Percentiles rank a stretch among this genome's conserved stretches.
Evolutionary conservation across 1,140 invertebrate species (phyloP).

Genomic region (Drosophila tani): DNA sequence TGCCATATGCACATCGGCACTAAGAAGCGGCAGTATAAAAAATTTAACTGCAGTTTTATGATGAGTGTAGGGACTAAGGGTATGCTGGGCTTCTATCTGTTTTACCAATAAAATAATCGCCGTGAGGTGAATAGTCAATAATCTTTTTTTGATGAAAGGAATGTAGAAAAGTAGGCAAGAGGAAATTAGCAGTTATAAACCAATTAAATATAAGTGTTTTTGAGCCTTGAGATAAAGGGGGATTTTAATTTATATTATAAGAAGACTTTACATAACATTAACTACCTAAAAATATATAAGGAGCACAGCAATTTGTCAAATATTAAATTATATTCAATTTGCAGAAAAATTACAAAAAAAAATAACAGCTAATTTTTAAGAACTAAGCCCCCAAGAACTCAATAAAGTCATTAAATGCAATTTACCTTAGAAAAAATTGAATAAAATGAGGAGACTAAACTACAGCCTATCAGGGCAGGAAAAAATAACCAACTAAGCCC

Average conservation of each 20-base stretch:
- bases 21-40: slow-evolving; percentile 16
- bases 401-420: not conserved
- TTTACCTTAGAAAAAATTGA: slow-evolving; percentile 10
- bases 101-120: slow-evolving; percentile 3
- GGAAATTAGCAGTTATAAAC: not conserved
- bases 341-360: not conserved
- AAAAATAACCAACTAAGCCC: not conserved
- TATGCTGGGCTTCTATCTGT: slow-evolving; percentile 8
- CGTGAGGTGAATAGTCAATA: slow-evolving; percentile 1
- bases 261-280: too few species aligned
- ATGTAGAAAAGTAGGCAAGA: not conserved
- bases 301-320: not conserved
- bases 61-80: not conserved
- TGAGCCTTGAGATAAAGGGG: not conserved
- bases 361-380: not conserved
- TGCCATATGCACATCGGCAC: slow-evolving; percentile 53
- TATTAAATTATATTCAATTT: slow-evolving; percentile 6
- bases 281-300: not conserved
- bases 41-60: slow-evolving; percentile 37
- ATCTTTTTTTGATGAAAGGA: not conserved
- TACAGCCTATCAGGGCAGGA: not conserved
- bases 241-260: not conserved
- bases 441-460: slow-evolving; percentile 10
- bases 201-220: not conserved
- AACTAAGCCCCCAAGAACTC: not conserved